phyloP scores from a whole-genome alignment of 2,113 vertebrate genomes.

The Cyanistes caeruleus region DNA sequence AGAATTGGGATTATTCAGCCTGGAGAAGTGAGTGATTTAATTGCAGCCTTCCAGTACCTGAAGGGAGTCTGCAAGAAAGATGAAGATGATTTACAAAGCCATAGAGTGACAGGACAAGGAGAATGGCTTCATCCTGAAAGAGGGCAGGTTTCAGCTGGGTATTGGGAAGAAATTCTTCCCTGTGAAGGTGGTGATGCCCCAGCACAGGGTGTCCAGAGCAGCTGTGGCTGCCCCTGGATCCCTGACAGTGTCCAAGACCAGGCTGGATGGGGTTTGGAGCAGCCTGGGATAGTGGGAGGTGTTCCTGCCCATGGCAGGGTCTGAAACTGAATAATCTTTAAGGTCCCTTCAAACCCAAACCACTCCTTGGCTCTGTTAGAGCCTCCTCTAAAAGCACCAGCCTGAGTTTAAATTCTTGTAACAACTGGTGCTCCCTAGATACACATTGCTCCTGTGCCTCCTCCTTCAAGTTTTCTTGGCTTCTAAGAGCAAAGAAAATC shows the following conservation, averaged over 20 bases:
- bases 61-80: neutral
- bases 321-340: neutral
- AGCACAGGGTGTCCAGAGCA: neutral
- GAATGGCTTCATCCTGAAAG: neutral
- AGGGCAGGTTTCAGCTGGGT: rapidly evolving
- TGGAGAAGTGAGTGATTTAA: neutral
- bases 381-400: neutral
- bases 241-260: neutral
- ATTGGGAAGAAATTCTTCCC: neutral
- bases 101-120: neutral
- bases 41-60: neutral
- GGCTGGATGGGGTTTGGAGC: rapidly evolving
- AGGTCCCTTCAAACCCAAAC: neutral
- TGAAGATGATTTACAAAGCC: neutral
- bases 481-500: neutral
- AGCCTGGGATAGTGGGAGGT: rapidly evolving
- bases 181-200: rapidly evolving
- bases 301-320: neutral
- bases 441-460: neutral
- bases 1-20: neutral
- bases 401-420: neutral
- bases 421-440: neutral
- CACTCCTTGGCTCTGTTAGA: neutral
- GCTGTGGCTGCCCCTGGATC: neutral
- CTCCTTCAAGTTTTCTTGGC: neutral